These are phyloP conservation scores for Amaurobius ferox DNA, from an alignment of 2,888 invertebrate species.

Conservation along the genomic window DNA sequence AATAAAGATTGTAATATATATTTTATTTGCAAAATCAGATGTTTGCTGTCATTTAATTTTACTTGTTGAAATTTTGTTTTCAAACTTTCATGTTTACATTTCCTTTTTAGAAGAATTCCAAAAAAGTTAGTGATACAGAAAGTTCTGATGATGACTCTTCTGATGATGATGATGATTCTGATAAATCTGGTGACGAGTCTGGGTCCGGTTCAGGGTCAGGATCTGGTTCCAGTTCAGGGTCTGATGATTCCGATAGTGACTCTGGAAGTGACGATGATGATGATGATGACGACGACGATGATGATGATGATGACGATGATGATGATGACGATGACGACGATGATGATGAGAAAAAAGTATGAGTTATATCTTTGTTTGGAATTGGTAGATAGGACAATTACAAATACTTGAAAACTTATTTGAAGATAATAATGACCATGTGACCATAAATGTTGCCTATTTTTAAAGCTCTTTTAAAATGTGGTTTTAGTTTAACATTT, in stretches of 20 bases:
- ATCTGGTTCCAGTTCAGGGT: conserved; percentile 69
- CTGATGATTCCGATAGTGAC: conserved; percentile 71
- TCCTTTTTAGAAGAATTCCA: conserved; percentile 28
- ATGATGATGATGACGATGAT: conserved; percentile 68
- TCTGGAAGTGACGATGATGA: conserved; percentile 72
- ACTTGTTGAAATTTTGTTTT: no score
- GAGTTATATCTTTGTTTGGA: not conserved
- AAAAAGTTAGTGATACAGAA: conserved; percentile 66
- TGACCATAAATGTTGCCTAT: no score
- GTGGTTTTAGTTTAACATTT: no score
- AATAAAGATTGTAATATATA: no score
- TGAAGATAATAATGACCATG: no score
- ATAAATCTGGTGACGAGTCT: conserved; percentile 67
- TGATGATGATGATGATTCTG: conserved; percentile 71
- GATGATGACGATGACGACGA: conserved; percentile 61
- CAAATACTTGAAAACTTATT: no score
- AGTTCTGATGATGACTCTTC: conserved; percentile 71
- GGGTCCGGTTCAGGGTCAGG: conserved; percentile 65
- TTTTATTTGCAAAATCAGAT: no score
- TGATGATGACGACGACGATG: conserved; percentile 66
- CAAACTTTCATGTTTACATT: no score
- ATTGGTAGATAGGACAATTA: no score
- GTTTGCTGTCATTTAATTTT: no score
- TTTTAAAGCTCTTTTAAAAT: no score
- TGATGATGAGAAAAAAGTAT: conserved; percentile 70